Base-by-base conservation (phyloP, 2,888 invertebrate species). In the Ophion slaviceki region DNA sequence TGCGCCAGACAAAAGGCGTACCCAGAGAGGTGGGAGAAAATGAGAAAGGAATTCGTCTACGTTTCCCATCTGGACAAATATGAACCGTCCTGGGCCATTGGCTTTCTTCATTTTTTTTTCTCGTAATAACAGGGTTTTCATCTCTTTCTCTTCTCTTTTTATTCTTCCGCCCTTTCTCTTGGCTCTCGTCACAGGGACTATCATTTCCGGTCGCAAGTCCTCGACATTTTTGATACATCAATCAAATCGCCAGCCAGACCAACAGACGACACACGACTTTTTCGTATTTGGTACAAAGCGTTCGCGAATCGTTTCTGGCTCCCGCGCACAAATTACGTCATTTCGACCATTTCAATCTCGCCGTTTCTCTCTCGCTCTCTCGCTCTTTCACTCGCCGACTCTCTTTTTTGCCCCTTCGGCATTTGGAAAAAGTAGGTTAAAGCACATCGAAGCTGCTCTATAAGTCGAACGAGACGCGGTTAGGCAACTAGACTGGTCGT, bases 391-490 rank as follows among this genome's bases (percentile, higher is more conserved):
- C 47, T 47, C 47, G 11, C 47, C 10, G 47, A 14, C 14, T 47
- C 53, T 17, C 17, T 5, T 84, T 53, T 57, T n/a, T 10, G 45
- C 20, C 76, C 57, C 71, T 76, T 74, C 71, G 75, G 82, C 66
- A 78, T 85, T 81, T 64, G 53, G 76, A 82, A 85, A 76, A 85
- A 85, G 82, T 85, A 80, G 85, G 85, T 85, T 80, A 82, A 70
- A 80, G 76, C 84, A 71, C 71, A 70, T 72, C 8, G 47, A 66
- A 67, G 53, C 53, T 53, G 61, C 79, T 61, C 62, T 45, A n/a
- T 72, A 57, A 72, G 57, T 28, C 45, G 70, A 80, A 80, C 70
- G 20, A 53, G 20, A 67, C 67, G 57, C 70, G 62, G 71, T 80
- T 76, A 57, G 64, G 71, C 61, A 71, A 70, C 66, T 75, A 82